A percentile compares a stretch with the other conserved stretches of the same genome.
These are phyloP conservation scores for Cyclopterus lumpus DNA, from an alignment of 2,797 vertebrate species.

Conservation along the genomic window DNA sequence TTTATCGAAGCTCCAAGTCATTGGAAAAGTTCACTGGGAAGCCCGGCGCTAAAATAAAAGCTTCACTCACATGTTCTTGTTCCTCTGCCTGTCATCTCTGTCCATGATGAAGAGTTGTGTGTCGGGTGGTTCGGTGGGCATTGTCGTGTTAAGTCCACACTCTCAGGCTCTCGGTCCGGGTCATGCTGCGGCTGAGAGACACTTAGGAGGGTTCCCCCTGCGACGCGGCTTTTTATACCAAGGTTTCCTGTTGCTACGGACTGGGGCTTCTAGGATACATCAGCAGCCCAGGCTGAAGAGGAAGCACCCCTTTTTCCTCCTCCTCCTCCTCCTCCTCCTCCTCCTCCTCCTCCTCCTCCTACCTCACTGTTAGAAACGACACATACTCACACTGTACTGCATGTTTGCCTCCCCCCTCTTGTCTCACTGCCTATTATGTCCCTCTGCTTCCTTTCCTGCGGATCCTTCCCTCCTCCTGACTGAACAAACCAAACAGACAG, in stretches of 20 bases:
- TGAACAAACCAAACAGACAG: constrained; percentile 32
- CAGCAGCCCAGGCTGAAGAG: constrained; percentile 77
- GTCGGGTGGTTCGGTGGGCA: constrained; percentile 69
- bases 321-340: constrained; percentile 70
- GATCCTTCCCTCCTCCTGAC: constrained; percentile 36
- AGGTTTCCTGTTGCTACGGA: constrained; percentile 65
- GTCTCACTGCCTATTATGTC: constrained; percentile 59
- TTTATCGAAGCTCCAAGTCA: background rate
- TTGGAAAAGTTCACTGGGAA: background rate
- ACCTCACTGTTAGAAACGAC: constrained; percentile 65
- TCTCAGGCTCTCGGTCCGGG: constrained; percentile 64
- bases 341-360: constrained; percentile 65
- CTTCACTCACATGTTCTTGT: constrained; percentile 83
- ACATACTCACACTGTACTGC: constrained; percentile 46
- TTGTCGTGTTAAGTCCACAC: constrained; percentile 75
- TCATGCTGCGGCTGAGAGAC: constrained; percentile 77
- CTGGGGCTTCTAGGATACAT: constrained; percentile 73
- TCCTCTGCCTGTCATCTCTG: constrained; percentile 78
- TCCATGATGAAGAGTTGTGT: constrained; percentile 79
- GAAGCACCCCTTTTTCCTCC: constrained; percentile 63
- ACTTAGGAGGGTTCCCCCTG: constrained; percentile 72
- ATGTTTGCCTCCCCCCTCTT: constrained; percentile 48
- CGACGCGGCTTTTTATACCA: constrained; percentile 74
- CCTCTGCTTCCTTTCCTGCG: constrained; percentile 30
- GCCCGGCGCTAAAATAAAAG: background rate